Evolutionary conservation across 2,888 invertebrate genomes (phyloP), one percentile per base, ranked within the genome.

Genomic region (Reticulitermes lucifugus): DNA sequence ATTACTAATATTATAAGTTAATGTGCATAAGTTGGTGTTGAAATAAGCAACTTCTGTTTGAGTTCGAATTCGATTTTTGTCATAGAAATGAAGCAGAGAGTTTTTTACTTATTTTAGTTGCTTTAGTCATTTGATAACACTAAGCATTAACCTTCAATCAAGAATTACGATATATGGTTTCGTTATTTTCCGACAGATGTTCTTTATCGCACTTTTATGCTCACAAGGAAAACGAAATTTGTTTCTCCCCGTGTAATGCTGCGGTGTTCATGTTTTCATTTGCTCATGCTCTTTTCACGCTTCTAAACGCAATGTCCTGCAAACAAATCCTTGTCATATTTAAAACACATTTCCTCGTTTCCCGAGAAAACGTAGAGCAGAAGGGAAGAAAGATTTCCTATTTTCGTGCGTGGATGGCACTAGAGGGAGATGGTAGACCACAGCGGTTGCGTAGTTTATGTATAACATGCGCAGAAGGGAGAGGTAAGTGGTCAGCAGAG

Each of bases 281-380:
- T 77, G 77, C 46, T n/a, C 51, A 1, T 35, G 3, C 60, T 35
- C 18, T 60, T 60, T 55, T 55, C 46, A 10, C 73, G 29, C 73
- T 55, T 79, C 79, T 22, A 79, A 55, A n/a, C 4, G 25, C 35
- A 41, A 4, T 21, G 21, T 43, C 77, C 35, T 41, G 60, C 35
- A 65, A 83, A 86, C 86, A 86, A 86, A 86, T 86, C 86, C 83
- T 86, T 83, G 86, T 86, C 83, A 70, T 83, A 86, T 86, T 86
- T 85, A 83, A 84, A 86, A 86, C 84, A 79, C 51, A 79, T 84
- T 43, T 46, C 29, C 80, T 43, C 14, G 60, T 65, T 80, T 46
- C 46, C 70, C 43, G 59, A 29, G 18, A 46, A 21, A 29, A 59
- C 65, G n/a, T 65, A 18, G 18, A 55, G 29, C 35, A 22, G 55